Evolutionary conservation across 2,888 invertebrate species (phyloP).

Genomic region (Euspilapteryx auroguttella): DNA sequence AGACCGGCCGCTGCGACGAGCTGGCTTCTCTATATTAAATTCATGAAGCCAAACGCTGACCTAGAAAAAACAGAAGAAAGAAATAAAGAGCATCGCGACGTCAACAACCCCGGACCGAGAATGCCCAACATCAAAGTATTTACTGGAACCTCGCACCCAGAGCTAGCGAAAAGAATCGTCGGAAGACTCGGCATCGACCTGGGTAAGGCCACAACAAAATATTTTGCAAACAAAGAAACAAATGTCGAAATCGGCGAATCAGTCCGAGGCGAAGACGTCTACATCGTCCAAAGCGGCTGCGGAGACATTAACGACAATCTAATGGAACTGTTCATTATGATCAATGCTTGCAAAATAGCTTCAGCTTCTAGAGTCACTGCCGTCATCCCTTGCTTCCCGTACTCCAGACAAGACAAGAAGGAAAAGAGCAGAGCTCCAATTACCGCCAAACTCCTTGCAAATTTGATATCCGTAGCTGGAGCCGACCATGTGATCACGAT

Average conservation of each 20-base stretch:
- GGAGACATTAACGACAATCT: conserved; percentile 90
- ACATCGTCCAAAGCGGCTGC: conserved; percentile 89
- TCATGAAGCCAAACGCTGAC: too few species aligned
- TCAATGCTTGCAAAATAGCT: conserved; percentile 91
- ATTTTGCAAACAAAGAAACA: conserved; percentile 98
- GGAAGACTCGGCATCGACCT: conserved; percentile 92
- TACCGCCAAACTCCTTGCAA: conserved; percentile 86
- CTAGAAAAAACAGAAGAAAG: too few species aligned
- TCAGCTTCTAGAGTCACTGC: conserved; percentile 89
- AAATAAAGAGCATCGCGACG: too few species aligned
- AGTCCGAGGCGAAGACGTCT: conserved; percentile 90
- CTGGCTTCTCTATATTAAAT: too few species aligned
- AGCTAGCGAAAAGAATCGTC: conserved; percentile 93
- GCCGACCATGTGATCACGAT: conserved; percentile 93
- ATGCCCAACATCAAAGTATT: conserved; percentile 99
- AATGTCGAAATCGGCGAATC: conserved; percentile 91
- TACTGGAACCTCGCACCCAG: conserved; percentile 96
- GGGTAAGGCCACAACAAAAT: conserved; percentile 96
- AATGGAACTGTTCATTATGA: conserved; percentile 92
- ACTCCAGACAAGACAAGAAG: conserved; percentile 90
- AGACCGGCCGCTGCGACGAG: too few species aligned
- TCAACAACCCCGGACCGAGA: conserved; percentile 40
- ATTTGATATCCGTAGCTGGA: conserved; percentile 86
- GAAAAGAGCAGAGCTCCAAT: conserved; percentile 91
- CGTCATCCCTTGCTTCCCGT: conserved; percentile 90